These are phyloP conservation scores for Sorex fumeus DNA, from an alignment of 2,113 vertebrate species.

Conservation along the genomic window DNA sequence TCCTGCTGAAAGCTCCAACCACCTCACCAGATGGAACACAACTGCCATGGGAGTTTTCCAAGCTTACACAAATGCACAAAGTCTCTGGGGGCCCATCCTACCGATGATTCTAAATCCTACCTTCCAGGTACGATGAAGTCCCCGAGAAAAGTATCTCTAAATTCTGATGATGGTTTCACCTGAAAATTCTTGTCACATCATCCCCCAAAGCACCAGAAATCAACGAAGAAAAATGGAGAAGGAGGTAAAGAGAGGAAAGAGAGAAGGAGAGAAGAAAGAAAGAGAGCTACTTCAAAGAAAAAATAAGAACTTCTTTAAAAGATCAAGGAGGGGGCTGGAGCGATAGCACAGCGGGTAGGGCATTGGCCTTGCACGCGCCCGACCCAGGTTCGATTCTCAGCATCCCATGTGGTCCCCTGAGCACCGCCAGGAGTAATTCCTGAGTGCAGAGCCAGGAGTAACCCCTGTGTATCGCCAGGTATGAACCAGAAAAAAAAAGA, in stretches of 20 bases:
- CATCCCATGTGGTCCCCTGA: no score
- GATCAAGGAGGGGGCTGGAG: background rate
- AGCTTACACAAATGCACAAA: background rate
- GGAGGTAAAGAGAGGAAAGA: no score
- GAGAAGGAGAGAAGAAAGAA: background rate
- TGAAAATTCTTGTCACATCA: background rate
- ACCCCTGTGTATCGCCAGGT: no score
- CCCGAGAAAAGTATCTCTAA: background rate
- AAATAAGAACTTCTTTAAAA: conserved; percentile 1
- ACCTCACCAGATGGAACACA: background rate
- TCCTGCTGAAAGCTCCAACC: background rate
- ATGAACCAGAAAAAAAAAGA: conserved; percentile 10
- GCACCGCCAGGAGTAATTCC: no score
- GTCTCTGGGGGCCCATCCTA: background rate
- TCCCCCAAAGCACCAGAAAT: background rate
- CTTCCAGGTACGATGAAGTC: background rate
- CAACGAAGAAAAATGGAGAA: background rate
- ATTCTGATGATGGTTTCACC: background rate
- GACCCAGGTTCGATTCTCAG: no score
- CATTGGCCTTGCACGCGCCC: no score
- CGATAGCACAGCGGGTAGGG: no score
- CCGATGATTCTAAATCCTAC: background rate
- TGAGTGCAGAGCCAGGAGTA: no score
- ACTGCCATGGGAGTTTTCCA: background rate
- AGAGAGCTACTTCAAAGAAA: background rate